A percentile compares a stretch with the other conserved stretches of the same genome.
phyloP scores from a whole-genome alignment of 1,140 invertebrate genomes.

The Drosophila leontia region DNA sequence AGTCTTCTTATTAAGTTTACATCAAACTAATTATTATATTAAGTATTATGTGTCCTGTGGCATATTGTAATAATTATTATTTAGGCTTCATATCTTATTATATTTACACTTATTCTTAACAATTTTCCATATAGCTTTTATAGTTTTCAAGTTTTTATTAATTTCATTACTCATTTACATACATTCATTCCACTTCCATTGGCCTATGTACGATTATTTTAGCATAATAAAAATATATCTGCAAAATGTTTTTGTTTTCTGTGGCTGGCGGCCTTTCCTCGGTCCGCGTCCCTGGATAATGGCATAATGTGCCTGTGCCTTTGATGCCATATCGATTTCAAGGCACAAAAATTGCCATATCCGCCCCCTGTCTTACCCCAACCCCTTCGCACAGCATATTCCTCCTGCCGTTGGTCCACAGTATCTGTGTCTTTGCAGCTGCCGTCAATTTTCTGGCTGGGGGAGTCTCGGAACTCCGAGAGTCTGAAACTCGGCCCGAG shows the following conservation, averaged over 20 bases:
- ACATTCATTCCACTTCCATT: slow-evolving; percentile 23
- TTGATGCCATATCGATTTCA: slow-evolving; percentile 82
- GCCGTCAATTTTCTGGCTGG: slow-evolving; percentile 58
- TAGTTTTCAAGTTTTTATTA: background rate
- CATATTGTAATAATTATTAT: background rate
- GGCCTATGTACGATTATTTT: slow-evolving; percentile 78
- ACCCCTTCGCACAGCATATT: background rate
- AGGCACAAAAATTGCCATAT: slow-evolving; percentile 78
- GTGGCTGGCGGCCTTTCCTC: slow-evolving; percentile 42
- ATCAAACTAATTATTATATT: too few species aligned
- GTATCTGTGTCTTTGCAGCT: slow-evolving; percentile 60
- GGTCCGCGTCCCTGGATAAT: slow-evolving; percentile 65
- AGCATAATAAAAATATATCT: slow-evolving; percentile 83
- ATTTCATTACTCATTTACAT: background rate
- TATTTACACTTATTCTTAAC: background rate
- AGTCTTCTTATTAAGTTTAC: background rate
- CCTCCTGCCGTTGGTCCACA: slow-evolving; percentile 19
- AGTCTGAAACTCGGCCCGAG: slow-evolving; percentile 34
- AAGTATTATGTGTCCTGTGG: background rate
- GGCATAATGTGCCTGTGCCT: slow-evolving; percentile 76
- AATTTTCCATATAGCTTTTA: background rate
- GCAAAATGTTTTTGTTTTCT: slow-evolving; percentile 58
- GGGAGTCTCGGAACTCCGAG: slow-evolving; percentile 10
- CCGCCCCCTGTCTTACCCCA: slow-evolving; percentile 58
- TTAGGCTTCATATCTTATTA: background rate